Conservation (phyloP, 2,113 vertebrate species). For the Varanus salvator region DNA sequence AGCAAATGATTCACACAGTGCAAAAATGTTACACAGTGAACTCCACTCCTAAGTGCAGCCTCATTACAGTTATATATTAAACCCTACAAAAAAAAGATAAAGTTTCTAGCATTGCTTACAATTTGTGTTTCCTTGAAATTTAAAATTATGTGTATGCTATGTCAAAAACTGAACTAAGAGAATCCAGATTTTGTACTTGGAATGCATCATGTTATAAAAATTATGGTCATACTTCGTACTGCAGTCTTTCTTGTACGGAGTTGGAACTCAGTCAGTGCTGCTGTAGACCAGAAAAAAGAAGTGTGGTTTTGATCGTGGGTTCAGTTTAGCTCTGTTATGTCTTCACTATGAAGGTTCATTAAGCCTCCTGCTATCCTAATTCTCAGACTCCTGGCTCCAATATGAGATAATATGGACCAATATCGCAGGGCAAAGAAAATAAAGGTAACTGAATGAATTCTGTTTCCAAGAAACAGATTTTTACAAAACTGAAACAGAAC, state of each 20-base stretch:
- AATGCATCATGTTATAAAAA: no score
- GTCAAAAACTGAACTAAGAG: background rate
- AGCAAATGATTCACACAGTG: constrained; percentile 42
- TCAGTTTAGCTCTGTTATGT: background rate
- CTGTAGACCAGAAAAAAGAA: no score
- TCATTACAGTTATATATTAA: background rate
- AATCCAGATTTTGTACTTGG: background rate
- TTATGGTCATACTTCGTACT: no score
- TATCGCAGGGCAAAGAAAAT: no score
- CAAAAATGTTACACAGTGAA: background rate
- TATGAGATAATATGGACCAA: no score
- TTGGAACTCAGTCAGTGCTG: no score
- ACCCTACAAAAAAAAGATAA: background rate
- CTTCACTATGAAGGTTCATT: background rate
- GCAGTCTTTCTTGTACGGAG: no score
- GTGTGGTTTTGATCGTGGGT: background rate
- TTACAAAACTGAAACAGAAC: no score
- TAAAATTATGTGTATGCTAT: background rate
- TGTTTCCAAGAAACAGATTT: no score
- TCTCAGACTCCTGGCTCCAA: no score
- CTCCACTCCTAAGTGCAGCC: background rate
- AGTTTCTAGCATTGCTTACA: background rate
- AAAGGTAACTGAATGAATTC: no score
- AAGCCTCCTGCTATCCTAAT: background rate
- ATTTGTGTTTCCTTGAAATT: background rate